phyloP scores from a whole-genome alignment of 2,888 invertebrate genomes.

The Sphaerophoria rueppellii region DNA sequence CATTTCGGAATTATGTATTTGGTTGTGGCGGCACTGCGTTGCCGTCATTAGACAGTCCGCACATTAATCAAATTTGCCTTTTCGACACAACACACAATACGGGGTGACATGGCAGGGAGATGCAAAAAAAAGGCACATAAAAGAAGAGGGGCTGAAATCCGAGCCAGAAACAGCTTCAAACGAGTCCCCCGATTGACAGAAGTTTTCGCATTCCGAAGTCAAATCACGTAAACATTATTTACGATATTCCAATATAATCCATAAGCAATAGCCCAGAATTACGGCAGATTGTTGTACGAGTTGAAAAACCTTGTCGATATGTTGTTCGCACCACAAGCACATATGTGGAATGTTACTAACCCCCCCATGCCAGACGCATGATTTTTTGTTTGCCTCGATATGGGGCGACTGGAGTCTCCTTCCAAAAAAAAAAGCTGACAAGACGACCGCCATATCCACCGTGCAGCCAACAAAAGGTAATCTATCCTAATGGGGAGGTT shows the following conservation, averaged over 20 bases:
- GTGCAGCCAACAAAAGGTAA: conserved; percentile 53
- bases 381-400: conserved; percentile 30
- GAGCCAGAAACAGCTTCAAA: conserved; percentile 31
- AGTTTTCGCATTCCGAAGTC: conserved; percentile 66
- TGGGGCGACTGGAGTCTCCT: background rate
- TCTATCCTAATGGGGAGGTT: conserved; percentile 57
- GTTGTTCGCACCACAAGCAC: conserved; percentile 58
- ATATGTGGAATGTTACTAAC: conserved; percentile 56
- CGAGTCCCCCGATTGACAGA: conserved; percentile 4
- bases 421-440: conserved; percentile 44
- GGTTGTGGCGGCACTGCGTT: conserved; percentile 38
- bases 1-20: conserved; percentile 50
- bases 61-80: conserved; percentile 72
- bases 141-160: conserved; percentile 13
- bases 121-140: conserved; percentile 9
- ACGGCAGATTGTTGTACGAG: conserved; percentile 68
- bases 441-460: conserved; percentile 14
- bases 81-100: conserved; percentile 44
- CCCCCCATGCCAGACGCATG: conserved; percentile 46
- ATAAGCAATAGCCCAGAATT: conserved; percentile 73
- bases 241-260: conserved; percentile 81
- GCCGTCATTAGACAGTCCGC: conserved; percentile 69
- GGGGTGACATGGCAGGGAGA: conserved; percentile 2
- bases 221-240: conserved; percentile 79
- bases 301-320: conserved; percentile 36